Conservation (phyloP, 1,140 invertebrate species). For the Popillia japonica region DNA sequence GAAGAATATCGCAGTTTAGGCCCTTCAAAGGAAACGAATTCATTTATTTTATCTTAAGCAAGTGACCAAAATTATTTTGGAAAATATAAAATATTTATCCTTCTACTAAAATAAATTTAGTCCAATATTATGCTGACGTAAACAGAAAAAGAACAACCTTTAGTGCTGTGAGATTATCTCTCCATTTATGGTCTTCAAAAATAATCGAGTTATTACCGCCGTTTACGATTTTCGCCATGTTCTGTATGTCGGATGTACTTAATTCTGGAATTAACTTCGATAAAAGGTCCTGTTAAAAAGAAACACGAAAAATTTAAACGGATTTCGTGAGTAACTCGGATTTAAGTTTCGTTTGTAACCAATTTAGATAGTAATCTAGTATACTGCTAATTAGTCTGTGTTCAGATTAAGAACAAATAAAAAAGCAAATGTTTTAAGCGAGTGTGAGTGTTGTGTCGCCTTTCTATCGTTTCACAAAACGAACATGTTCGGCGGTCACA, state of each 20-base stretch:
- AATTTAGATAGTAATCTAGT: constrained; percentile 26
- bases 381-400: constrained; percentile 14
- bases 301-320: constrained; percentile 17
- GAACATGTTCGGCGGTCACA: neutral
- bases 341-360: constrained; percentile 24
- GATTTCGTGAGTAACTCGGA: constrained; percentile 17
- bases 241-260: neutral
- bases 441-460: neutral
- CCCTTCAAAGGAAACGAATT: too few species aligned
- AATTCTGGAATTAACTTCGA: neutral
- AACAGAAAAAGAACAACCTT: too few species aligned
- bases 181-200: too few species aligned
- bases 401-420: constrained; percentile 19
- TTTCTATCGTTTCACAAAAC: neutral
- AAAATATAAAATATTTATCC: too few species aligned
- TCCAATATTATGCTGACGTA: too few species aligned
- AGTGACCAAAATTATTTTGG: too few species aligned
- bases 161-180: too few species aligned
- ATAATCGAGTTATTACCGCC: too few species aligned
- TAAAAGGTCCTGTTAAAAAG: neutral
- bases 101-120: too few species aligned
- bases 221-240: too few species aligned
- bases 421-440: neutral
- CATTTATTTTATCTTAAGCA: too few species aligned
- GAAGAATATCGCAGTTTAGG: too few species aligned